Conservation (phyloP, 2,113 vertebrate genomes). For the Crotophaga sulcirostris region DNA sequence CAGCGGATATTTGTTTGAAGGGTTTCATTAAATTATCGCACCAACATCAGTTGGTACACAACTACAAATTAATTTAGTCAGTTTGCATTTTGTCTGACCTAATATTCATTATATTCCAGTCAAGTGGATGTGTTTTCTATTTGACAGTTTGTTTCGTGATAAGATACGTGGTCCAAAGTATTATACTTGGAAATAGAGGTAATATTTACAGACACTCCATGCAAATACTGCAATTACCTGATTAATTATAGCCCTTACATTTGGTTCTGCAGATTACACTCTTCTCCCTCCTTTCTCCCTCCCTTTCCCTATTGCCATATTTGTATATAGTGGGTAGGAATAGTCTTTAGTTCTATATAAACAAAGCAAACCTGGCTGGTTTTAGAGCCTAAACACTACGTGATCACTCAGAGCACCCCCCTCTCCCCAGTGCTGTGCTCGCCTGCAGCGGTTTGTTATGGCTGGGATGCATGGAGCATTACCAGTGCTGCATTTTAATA, state of each 20-base stretch:
- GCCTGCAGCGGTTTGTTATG: neutral
- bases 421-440: neutral
- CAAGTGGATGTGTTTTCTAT: conserved; percentile 39
- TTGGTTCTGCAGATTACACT: conserved; percentile 25
- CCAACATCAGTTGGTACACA: conserved; percentile 30
- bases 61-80: conserved; percentile 46
- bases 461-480: conserved; percentile 11
- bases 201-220: conserved; percentile 14
- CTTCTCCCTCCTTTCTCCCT: neutral
- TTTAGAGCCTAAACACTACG: neutral
- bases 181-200: conserved; percentile 13
- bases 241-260: conserved; percentile 55
- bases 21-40: conserved; percentile 52
- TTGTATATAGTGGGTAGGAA: neutral
- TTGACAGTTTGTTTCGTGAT: conserved; percentile 29
- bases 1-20: conserved; percentile 16
- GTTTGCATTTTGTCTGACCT: conserved; percentile 59
- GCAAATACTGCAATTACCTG: conserved; percentile 68
- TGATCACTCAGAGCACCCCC: neutral
- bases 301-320: neutral
- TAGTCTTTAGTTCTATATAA: neutral
- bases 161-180: conserved; percentile 53
- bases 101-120: conserved; percentile 50
- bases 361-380: neutral
- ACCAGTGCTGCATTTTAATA: conserved; percentile 11